Conservation (phyloP, 2,888 invertebrate genomes). For the Pristionchus maxplancki region DNA sequence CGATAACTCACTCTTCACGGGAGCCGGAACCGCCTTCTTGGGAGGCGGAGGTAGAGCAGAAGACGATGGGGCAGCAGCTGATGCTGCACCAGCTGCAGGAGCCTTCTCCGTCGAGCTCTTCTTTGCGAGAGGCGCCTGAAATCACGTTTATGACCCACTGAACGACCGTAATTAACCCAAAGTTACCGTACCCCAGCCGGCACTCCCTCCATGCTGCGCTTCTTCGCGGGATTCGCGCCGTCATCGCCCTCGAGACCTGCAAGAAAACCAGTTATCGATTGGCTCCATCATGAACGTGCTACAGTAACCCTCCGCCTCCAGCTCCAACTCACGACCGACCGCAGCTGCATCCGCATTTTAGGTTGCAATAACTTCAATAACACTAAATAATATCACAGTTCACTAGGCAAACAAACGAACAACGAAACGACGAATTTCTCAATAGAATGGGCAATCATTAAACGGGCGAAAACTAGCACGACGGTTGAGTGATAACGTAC, state of each 20-base stretch:
- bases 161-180: not conserved
- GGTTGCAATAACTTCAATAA: not conserved
- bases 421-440: not conserved
- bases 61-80: not conserved
- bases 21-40: not conserved
- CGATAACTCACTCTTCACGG: slow-evolving; percentile 50
- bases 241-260: slow-evolving; percentile 40
- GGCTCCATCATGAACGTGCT: not conserved
- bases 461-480: not conserved
- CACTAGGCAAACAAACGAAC: not conserved
- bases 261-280: not conserved
- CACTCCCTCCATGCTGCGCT: not conserved
- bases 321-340: slow-evolving; percentile 36
- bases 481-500: not conserved
- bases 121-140: slow-evolving; percentile 27
- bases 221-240: not conserved
- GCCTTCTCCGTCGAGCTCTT: slow-evolving; percentile 45
- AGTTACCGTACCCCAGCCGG: slow-evolving; percentile 18
- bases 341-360: slow-evolving; percentile 12
- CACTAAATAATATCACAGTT: too few species aligned
- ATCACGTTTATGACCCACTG: not conserved
- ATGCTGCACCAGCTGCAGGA: not conserved
- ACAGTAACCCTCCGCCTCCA: not conserved
- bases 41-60: slow-evolving; percentile 4
- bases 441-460: not conserved